Evolutionary conservation across 2,888 invertebrate genomes (phyloP).

Genomic region (Lepidochitona cinerea): DNA sequence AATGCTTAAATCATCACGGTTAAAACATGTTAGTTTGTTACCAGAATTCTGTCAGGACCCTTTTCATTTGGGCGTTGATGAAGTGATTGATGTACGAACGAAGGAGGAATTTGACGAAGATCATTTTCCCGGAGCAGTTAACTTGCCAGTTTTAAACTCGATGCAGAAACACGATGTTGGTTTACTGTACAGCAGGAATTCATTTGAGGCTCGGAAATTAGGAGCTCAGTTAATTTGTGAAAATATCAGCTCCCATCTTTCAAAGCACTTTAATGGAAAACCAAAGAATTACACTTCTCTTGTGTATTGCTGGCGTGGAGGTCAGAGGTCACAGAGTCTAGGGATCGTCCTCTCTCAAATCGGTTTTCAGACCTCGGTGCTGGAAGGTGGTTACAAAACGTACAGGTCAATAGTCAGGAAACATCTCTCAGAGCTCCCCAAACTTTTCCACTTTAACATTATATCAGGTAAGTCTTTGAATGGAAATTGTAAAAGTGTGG

Average conservation of each 20-base stretch:
- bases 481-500: too few species aligned
- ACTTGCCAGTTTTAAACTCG: constrained; percentile 42
- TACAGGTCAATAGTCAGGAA: constrained; percentile 36
- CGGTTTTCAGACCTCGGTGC: constrained; percentile 38
- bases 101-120: constrained; percentile 44
- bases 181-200: constrained; percentile 29
- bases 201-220: constrained; percentile 41
- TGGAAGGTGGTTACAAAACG: constrained; percentile 43
- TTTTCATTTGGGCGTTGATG: constrained; percentile 17
- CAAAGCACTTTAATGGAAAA: constrained; percentile 35
- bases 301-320: constrained; percentile 49
- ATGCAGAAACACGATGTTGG: constrained; percentile 41
- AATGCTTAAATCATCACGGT: too few species aligned
- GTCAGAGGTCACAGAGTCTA: constrained; percentile 48
- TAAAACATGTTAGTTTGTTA: too few species aligned
- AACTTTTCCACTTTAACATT: constrained; percentile 36
- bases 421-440: constrained; percentile 34
- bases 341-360: constrained; percentile 44
- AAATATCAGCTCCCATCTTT: constrained; percentile 41
- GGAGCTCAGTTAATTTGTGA: constrained; percentile 39
- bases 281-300: constrained; percentile 38
- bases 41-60: not conserved
- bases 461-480: constrained; percentile 46
- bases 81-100: constrained; percentile 48
- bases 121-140: constrained; percentile 49